Percentiles rank a stretch among this genome's conserved stretches.
phyloP scores from a whole-genome alignment of 2,888 invertebrate species.

The Pristionchus exspectatus region DNA sequence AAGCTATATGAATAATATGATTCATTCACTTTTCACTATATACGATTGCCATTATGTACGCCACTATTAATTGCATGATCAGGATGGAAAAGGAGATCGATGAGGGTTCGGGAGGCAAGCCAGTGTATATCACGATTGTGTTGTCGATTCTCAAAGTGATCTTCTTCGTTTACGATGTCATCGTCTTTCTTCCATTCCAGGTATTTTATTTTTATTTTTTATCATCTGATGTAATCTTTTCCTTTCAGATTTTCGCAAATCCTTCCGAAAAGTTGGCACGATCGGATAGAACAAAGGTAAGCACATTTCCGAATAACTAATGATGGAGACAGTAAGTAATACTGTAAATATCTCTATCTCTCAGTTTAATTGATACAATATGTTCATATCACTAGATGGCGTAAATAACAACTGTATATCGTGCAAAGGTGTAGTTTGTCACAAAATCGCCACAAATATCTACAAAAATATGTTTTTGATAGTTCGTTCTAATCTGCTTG shows the following conservation, averaged over 20 bases:
- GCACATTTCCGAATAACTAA: background rate
- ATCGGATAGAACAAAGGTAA: conserved; percentile 72
- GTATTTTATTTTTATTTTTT: background rate
- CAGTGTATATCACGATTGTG: conserved; percentile 26
- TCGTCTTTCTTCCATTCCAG: conserved; percentile 75
- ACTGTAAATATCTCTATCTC: no score
- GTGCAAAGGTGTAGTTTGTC: no score
- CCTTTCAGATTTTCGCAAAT: conserved; percentile 73
- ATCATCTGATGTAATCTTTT: background rate
- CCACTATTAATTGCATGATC: background rate
- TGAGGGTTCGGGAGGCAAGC: conserved; percentile 40
- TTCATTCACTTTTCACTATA: no score
- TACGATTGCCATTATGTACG: background rate
- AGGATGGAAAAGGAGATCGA: conserved; percentile 56
- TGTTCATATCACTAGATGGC: no score
- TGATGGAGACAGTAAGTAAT: no score
- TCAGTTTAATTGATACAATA: no score
- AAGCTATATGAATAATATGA: no score
- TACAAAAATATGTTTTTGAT: no score
- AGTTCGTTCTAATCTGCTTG: background rate
- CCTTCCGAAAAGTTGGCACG: conserved; percentile 73
- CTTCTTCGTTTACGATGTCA: conserved; percentile 75
- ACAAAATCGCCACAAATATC: no score
- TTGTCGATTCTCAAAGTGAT: conserved; percentile 64
- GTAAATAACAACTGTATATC: no score